phyloP scores from a whole-genome alignment of 2,888 invertebrate genomes.

The Scaeva pyrastri region DNA sequence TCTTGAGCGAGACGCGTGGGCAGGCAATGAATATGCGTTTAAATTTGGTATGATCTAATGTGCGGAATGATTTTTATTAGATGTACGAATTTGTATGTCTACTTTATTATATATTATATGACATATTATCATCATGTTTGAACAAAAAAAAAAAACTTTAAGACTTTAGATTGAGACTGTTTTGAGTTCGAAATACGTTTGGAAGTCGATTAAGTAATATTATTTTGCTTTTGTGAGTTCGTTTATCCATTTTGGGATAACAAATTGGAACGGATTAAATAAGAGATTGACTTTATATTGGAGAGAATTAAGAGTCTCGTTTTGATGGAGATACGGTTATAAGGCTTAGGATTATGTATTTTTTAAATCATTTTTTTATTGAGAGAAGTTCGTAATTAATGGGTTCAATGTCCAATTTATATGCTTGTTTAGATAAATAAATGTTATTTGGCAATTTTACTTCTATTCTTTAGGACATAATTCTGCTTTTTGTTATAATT shows the following conservation, averaged over 20 bases:
- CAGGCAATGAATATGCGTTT: constrained; percentile 67
- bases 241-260: neutral
- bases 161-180: constrained; percentile 9
- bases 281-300: neutral
- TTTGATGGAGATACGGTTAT: neutral
- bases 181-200: constrained; percentile 1
- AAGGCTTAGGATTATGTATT: neutral
- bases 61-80: constrained; percentile 50
- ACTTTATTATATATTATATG: neutral
- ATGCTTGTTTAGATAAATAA: no score
- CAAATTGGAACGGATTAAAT: constrained; percentile 25
- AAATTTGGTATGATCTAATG: constrained; percentile 64
- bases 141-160: neutral
- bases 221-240: neutral
- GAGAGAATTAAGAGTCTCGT: neutral
- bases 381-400: neutral
- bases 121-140: constrained; percentile 1
- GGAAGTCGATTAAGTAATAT: neutral
- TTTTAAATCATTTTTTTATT: neutral
- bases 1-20: constrained; percentile 69
- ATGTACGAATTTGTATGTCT: constrained; percentile 25
- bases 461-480: no score
- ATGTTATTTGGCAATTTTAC: no score
- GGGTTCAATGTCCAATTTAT: neutral
- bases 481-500: no score